These are phyloP conservation scores for Hypotaenidia philippensis DNA, from an alignment of 2,797 vertebrate species.

Conservation along the genomic window DNA sequence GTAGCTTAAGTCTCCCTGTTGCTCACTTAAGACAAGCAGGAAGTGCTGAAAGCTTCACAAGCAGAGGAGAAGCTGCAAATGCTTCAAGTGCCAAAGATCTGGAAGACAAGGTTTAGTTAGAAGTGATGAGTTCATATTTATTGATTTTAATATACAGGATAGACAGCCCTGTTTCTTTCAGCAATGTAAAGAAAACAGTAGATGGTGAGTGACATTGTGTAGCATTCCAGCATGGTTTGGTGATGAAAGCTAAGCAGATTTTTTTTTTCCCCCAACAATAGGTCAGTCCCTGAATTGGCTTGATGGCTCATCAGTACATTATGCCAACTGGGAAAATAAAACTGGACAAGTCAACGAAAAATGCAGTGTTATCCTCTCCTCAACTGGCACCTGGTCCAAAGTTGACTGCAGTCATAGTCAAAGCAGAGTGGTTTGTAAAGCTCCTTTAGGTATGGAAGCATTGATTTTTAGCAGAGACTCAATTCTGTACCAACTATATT, in stretches of 20 bases:
- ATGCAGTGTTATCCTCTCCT: constrained; percentile 87
- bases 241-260: background rate
- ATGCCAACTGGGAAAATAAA: constrained; percentile 85
- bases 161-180: background rate
- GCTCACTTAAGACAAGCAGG: background rate
- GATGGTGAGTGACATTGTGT: background rate
- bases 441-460: constrained; percentile 82
- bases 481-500: background rate
- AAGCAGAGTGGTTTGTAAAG: constrained; percentile 92
- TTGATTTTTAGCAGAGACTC: background rate
- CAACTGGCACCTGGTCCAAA: constrained; percentile 85
- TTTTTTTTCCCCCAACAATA: constrained; percentile 39
- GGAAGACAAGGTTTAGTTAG: background rate
- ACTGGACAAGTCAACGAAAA: background rate
- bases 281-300: constrained; percentile 82
- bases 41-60: background rate
- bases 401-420: constrained; percentile 81
- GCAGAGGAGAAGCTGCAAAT: background rate
- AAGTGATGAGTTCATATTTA: background rate
- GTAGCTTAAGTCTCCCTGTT: background rate
- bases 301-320: constrained; percentile 87
- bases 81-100: background rate
- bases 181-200: background rate
- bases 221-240: background rate
- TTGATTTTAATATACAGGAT: background rate